Conservation (phyloP, 2,888 invertebrate species). For the Drosophila anomalata region DNA sequence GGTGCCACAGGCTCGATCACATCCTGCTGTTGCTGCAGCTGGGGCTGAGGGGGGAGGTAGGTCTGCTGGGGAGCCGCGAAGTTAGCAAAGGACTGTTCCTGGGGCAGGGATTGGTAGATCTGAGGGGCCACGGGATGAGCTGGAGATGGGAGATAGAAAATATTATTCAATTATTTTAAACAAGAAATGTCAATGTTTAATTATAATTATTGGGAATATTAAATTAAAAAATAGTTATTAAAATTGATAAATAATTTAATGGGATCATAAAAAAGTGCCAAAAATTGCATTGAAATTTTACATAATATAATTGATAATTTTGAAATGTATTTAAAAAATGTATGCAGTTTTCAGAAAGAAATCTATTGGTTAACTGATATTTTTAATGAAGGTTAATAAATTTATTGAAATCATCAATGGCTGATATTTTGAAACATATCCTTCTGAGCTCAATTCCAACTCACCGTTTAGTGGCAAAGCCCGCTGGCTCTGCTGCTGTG, state of each 20-base stretch:
- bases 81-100: slow-evolving; percentile 67
- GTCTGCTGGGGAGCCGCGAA: slow-evolving; percentile 62
- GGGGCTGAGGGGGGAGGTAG: slow-evolving; percentile 49
- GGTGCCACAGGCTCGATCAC: slow-evolving; percentile 48
- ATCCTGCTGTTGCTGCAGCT: slow-evolving; percentile 44
- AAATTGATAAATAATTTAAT: too few species aligned
- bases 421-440: background rate
- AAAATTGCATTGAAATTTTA: too few species aligned
- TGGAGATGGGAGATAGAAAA: slow-evolving; percentile 8
- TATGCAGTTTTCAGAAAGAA: background rate
- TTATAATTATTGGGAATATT: too few species aligned
- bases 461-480: slow-evolving; percentile 84
- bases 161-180: background rate
- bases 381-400: too few species aligned
- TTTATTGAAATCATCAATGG: background rate
- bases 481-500: slow-evolving; percentile 82
- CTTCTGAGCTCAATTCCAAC: slow-evolving; percentile 29
- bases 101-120: slow-evolving; percentile 76
- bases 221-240: too few species aligned
- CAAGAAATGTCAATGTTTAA: background rate
- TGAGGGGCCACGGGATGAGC: slow-evolving; percentile 65
- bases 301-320: too few species aligned
- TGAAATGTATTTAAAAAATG: background rate
- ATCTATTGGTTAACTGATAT: background rate
- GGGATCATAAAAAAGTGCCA: too few species aligned